These are phyloP conservation scores for Rhinolophus sinicus DNA, from an alignment of 2,113 vertebrate genomes.

Conservation along the genomic window DNA sequence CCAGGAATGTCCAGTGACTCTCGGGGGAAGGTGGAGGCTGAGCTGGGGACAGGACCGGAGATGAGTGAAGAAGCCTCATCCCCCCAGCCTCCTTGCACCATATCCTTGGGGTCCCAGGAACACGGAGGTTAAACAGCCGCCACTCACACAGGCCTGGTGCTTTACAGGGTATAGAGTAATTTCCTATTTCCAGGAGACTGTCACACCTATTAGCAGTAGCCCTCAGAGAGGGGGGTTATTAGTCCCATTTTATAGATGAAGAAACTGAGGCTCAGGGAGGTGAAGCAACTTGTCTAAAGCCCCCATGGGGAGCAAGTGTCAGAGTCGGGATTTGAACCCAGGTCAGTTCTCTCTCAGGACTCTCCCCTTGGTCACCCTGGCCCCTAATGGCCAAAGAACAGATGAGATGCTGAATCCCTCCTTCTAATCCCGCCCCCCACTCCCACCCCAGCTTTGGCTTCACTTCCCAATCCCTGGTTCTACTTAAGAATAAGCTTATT, in stretches of 20 bases:
- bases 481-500: not conserved
- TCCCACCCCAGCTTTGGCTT: not conserved
- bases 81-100: not conserved
- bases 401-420: not conserved
- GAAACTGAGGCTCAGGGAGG: not conserved
- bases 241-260: not conserved
- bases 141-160: not conserved
- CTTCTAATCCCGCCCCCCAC: not conserved
- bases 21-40: conserved; percentile 77
- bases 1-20: conserved; percentile 78
- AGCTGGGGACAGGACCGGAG: conserved; percentile 76
- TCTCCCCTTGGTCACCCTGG: not conserved
- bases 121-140: not conserved
- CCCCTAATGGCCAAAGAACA: not conserved
- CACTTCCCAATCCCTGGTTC: not conserved
- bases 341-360: not conserved
- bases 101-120: not conserved
- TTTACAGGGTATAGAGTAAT: not conserved
- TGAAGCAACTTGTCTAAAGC: not conserved
- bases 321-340: not conserved
- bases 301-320: not conserved
- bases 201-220: not conserved
- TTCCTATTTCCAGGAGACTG: not conserved
- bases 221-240: not conserved
- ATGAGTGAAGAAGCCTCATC: not conserved